Base-by-base conservation (phyloP, 1,140 invertebrate genomes). In the Phthorimaea operculella region DNA sequence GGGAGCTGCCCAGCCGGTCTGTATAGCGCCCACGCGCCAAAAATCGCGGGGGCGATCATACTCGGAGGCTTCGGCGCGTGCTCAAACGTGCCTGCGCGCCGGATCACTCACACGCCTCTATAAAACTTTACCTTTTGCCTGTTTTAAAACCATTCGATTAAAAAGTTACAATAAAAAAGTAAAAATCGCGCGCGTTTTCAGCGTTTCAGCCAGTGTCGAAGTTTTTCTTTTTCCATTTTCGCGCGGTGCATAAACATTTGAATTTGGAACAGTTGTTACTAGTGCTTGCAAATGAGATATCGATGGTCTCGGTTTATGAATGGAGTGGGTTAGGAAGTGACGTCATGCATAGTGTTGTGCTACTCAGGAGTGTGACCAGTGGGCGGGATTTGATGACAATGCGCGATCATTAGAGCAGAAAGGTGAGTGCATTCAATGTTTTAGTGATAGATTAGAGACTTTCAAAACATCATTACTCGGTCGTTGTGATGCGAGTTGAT, bases 321-420 rank as follows among this genome's bases (percentile, higher is more conserved):
- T 84, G 81, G 72, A 79, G 78, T 75, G 76, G 54, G 45, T 55
- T 74, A 75, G 76, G 74, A 78, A 76, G 77, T 83, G 79, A 84
- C 78, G 77, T 80, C 76, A 84, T 84, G 81, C 58, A 58, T 82
- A 83, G 79, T 81, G 79, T 75, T 82, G 79, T 79, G 79, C 69
- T 68, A 71, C 60, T 58, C 62, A 61, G 64, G 21, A 48, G 17
- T 62, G 61, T 60, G 58, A 58, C 60, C 61, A 63, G 68, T 70
- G 74, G 71, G 68, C 62, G 71, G 61, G 52, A 66, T 76, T 76
- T 73, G 72, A 72, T 79, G 76, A 84, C 81, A 79, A 82, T 82
- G 81, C 63, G 68, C 61, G 67, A 68, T 76, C 76, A 81, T 82
- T 84, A 84, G 76, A 81, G 65, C 68, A 60, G 69, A 77, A 79